Evolutionary conservation across 2,113 vertebrate genomes (phyloP).

Genomic region (Leptobrachium ailaonicum): DNA sequence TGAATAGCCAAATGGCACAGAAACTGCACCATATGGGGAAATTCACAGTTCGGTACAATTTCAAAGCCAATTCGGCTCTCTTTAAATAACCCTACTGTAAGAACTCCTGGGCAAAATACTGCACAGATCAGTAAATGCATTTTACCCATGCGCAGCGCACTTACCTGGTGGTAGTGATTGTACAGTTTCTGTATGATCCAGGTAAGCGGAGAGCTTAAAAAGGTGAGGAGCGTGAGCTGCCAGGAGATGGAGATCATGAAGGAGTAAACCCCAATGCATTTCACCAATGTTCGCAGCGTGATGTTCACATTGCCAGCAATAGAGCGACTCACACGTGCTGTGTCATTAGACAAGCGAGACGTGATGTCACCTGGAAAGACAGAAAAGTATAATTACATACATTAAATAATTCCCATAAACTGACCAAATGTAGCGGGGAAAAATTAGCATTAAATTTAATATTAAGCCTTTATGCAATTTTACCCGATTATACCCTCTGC

Average conservation of each 20-base stretch:
- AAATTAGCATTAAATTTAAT: too few species aligned
- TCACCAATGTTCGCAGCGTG: conserved; percentile 74
- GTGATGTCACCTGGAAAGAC: conserved; percentile 72
- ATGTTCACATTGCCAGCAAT: conserved; percentile 76
- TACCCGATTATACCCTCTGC: too few species aligned
- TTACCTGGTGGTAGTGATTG: conserved; percentile 69
- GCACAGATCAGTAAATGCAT: neutral
- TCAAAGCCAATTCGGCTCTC: neutral
- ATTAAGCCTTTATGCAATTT: too few species aligned
- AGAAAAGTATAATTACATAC: too few species aligned
- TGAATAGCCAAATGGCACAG: too few species aligned
- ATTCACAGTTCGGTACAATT: neutral
- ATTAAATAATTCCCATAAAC: too few species aligned
- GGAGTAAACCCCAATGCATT: conserved; percentile 68
- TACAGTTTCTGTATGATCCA: conserved; percentile 70
- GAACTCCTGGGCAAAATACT: too few species aligned
- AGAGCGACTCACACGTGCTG: conserved; percentile 67
- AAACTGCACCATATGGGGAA: too few species aligned
- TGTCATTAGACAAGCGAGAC: conserved; percentile 74
- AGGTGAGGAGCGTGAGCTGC: conserved; percentile 73
- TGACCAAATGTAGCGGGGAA: too few species aligned
- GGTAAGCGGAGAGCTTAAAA: conserved; percentile 70
- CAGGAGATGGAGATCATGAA: conserved; percentile 79
- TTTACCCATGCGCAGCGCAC: neutral
- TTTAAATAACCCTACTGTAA: neutral